Percentiles rank a stretch among this genome's conserved stretches.
Conservation (phyloP, 2,113 vertebrate species). For the Campylorhamphus procurvoides region DNA sequence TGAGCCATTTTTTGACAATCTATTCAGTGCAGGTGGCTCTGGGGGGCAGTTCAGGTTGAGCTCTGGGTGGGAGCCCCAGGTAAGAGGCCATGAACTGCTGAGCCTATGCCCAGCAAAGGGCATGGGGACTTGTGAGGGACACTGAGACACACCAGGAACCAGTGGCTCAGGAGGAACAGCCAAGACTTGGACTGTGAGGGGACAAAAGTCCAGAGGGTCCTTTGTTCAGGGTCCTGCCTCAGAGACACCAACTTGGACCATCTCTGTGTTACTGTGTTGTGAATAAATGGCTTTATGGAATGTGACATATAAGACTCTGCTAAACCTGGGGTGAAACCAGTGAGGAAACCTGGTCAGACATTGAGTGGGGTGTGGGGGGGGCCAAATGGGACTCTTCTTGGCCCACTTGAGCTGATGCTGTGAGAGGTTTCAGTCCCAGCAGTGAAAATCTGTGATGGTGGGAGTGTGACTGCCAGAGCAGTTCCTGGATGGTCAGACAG, state of each 20-base stretch:
- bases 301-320: background rate
- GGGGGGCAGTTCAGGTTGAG: background rate
- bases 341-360: background rate
- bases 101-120: background rate
- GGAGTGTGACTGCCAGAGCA: background rate
- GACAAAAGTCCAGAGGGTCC: background rate
- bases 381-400: background rate
- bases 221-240: background rate
- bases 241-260: background rate
- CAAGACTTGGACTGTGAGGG: background rate
- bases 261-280: background rate
- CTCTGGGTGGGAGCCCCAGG: background rate
- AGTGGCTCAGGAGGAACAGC: background rate
- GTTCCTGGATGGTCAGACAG: background rate
- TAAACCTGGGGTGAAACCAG: background rate
- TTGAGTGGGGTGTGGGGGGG: background rate
- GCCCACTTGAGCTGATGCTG: background rate
- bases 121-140: background rate
- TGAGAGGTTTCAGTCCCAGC: background rate
- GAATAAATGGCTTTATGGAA: rapidly evolving
- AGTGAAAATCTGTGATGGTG: background rate
- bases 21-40: background rate
- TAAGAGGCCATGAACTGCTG: background rate
- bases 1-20: background rate
- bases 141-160: background rate